Base-by-base conservation (phyloP, 2,888 invertebrate genomes). In the Pristionchus maxplancki region DNA sequence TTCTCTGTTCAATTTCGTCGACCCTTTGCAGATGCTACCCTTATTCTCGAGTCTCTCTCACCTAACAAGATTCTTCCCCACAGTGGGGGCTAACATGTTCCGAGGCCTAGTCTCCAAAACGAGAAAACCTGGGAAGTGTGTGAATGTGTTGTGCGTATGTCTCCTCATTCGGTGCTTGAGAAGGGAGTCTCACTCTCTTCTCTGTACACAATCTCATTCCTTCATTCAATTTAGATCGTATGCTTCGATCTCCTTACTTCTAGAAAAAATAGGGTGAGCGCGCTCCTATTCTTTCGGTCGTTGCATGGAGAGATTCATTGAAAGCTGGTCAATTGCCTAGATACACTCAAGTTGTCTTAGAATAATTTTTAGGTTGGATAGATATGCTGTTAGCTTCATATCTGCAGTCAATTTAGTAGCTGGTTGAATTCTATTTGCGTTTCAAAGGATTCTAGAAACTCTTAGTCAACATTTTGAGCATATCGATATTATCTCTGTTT, bases 201-300 rank as follows among this genome's bases (percentile, higher is more conserved):
- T 78, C 44, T 78, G 78, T 78, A 78, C 78, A 78, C 44, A 78
- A 78, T 78, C 78, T 78, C 78, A 78, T 78, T 78, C 78, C 78
- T 78, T 78, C 78, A 78, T 78, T 78, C 78, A 78, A 78, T 78
- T 78, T 78, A 78, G 78, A 78, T 78, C 78, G 78, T 78, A 78
- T 78, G 78, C 78, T 78, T 78, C 78, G 78, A 78, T 78, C 78
- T 78, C 78, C 71, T 48, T n/a, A 78, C 71, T 71, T 20, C 37
- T 71, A 31, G 71, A 34, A 71, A n/a, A 71, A 37, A 71, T 71
- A 71, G 71, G 15, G 17, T 58, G 71, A 37, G 37, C 71, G 37
- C 71, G 37, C 37, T 8, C 40, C 37, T 37, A 24, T 24, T 40
- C 37, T 13, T 37, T 4, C 40, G 6, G 44, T 44, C 24, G 44